phyloP scores from a whole-genome alignment of 2,888 invertebrate genomes.

The Lissocephala sabroskyi region DNA sequence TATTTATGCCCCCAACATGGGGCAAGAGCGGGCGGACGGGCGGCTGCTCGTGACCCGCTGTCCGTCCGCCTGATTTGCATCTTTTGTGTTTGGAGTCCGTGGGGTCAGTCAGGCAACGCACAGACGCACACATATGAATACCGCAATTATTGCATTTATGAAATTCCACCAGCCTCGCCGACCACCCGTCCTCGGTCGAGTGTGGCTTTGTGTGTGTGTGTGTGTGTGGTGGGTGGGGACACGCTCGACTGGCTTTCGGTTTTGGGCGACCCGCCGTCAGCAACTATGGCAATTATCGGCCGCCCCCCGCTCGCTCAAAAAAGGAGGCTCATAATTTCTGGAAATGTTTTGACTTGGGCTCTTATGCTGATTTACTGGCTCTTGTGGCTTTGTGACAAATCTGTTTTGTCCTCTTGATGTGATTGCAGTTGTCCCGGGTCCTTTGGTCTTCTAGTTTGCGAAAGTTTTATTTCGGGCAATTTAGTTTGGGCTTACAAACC shows the following conservation, averaged over 20 bases:
- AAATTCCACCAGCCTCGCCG: conserved; percentile 29
- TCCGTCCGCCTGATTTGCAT: conserved; percentile 52
- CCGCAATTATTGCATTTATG: conserved; percentile 59
- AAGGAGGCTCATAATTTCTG: conserved; percentile 58
- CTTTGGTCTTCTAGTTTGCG: conserved; percentile 36
- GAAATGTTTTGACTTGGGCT: conserved; percentile 63
- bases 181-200: background rate
- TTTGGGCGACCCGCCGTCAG: background rate
- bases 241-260: background rate
- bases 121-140: conserved; percentile 15
- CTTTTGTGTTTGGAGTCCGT: conserved; percentile 24
- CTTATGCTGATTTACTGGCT: conserved; percentile 64
- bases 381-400: conserved; percentile 63
- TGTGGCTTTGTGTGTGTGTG: background rate
- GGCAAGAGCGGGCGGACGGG: no score
- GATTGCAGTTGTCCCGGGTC: conserved; percentile 23
- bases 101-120: background rate
- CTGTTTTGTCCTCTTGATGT: conserved; percentile 61
- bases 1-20: conserved; percentile 46
- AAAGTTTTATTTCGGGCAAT: conserved; percentile 55
- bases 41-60: no score
- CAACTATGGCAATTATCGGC: conserved; percentile 47
- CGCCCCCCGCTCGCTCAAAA: conserved; percentile 1
- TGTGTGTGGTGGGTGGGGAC: conserved; percentile 3
- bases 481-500: conserved; percentile 37